Base-by-base conservation (phyloP, 2,113 vertebrate genomes). In the Myotis brandtii region DNA sequence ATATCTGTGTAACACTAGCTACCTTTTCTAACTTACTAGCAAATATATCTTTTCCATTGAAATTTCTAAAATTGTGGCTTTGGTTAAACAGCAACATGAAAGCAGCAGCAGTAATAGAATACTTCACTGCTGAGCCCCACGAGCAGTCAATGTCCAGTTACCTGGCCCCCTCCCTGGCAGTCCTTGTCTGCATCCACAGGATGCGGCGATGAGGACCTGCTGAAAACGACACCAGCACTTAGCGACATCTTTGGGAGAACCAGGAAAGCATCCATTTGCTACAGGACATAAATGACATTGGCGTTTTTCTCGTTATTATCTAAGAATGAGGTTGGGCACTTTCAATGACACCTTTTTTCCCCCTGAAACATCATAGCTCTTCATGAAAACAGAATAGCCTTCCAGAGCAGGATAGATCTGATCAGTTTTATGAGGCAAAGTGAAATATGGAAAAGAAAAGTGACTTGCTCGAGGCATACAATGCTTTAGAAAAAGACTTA, bases 331-430 rank as follows among this genome's bases (percentile, higher is more conserved):
- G 18, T 12, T 18, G 27, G 20, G n/a, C 14, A 59, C 59, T 84
- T 93, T 30, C 67, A 89, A 87, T 50, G 21, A 37, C 46, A 94
- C 20, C 18, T 48, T 52, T 87, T 90, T 85, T 62, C 43, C 7
- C 7, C 43, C 43, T 93, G 66, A 93, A 89, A 92, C 40, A 43
- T 89, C 37, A 59, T n/a, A 50, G 9, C 30, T 96, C 67, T 94
- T 84, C 6, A 46, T 32, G 62, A 93, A 93, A 93, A 50, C n/a
- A 93, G 30, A 92, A 89, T 1, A 72, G 32, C 14, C 23, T 90
- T 70, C 34, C 54, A 88, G 76, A 92, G 62, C 30, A 75, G 30
- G 54, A 30, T 59, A 27, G 34, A 88, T 70, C 52, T 83, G 2
- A 76, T 59, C 10, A 27, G 2, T 72, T 95, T 94, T 80, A 69